These are phyloP conservation scores for Actinia equina DNA, from an alignment of 64 coral and sea anemone species.

Conservation along the genomic window DNA sequence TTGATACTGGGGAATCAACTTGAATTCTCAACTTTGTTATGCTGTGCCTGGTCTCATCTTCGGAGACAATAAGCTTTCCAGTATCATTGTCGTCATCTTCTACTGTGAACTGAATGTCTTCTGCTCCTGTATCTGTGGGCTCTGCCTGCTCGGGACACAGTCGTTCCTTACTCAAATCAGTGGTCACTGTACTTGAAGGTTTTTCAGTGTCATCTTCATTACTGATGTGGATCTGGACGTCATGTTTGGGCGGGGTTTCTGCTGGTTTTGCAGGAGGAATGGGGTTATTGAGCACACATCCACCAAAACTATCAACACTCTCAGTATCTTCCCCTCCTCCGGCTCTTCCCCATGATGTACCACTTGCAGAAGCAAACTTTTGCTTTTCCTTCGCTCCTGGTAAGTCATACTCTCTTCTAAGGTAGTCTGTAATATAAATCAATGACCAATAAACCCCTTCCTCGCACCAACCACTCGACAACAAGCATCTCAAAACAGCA, in stretches of 20 bases:
- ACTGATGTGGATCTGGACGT: not conserved
- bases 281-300: constrained; percentile 6
- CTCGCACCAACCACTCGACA: constrained; percentile 79
- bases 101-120: not conserved
- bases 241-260: not conserved
- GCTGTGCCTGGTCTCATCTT: not conserved
- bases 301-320: not conserved
- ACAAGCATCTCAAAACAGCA: constrained; percentile 84
- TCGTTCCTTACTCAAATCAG: not conserved
- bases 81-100: not conserved
- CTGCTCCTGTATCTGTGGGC: not conserved
- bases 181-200: not conserved
- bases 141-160: not conserved
- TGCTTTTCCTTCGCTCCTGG: constrained; percentile 37
- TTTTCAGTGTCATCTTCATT: constrained; percentile 3
- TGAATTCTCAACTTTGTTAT: constrained; percentile 9
- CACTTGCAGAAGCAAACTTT: not conserved
- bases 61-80: not conserved
- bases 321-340: not conserved
- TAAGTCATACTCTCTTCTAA: constrained; percentile 73
- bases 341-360: not conserved
- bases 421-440: constrained; percentile 74
- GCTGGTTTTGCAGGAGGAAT: not conserved
- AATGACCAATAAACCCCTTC: constrained; percentile 86
- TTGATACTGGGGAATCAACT: constrained; percentile 1